phyloP scores from a whole-genome alignment of 2,113 vertebrate species.

The Leptobrachium leishanense region DNA sequence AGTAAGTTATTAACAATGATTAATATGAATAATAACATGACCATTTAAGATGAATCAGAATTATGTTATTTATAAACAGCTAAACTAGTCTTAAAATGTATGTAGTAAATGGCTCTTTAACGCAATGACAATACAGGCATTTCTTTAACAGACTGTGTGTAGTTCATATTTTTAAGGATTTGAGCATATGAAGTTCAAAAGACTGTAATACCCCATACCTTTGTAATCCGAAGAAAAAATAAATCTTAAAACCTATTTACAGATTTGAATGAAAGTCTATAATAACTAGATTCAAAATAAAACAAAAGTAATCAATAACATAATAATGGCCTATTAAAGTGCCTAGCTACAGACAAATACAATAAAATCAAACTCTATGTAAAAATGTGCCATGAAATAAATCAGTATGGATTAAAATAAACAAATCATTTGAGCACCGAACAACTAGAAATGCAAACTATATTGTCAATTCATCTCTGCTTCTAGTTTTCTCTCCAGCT shows the following conservation, averaged over 20 bases:
- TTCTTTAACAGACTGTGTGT: too few species aligned
- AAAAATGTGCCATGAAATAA: neutral
- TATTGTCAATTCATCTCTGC: conserved; percentile 35
- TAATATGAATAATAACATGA: too few species aligned
- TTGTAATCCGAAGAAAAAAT: neutral
- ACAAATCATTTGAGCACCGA: conserved; percentile 6
- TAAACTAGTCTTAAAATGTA: too few species aligned
- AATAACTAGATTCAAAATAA: neutral
- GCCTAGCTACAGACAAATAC: neutral
- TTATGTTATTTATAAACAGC: too few species aligned
- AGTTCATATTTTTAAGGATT: too few species aligned
- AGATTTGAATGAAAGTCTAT: neutral
- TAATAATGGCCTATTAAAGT: neutral
- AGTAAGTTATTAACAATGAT: too few species aligned
- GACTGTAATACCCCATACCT: too few species aligned
- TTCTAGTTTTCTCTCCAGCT: conserved; percentile 33
- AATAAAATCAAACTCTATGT: neutral
- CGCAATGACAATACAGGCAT: too few species aligned
- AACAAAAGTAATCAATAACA: neutral
- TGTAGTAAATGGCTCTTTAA: too few species aligned
- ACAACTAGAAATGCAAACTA: conserved; percentile 28
- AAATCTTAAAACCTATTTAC: neutral
- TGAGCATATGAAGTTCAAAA: too few species aligned
- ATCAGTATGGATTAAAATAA: conserved; percentile 7
- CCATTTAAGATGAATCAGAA: too few species aligned